Conservation (phyloP, 1,140 invertebrate genomes). For the Anagrus nilaparvatae region DNA sequence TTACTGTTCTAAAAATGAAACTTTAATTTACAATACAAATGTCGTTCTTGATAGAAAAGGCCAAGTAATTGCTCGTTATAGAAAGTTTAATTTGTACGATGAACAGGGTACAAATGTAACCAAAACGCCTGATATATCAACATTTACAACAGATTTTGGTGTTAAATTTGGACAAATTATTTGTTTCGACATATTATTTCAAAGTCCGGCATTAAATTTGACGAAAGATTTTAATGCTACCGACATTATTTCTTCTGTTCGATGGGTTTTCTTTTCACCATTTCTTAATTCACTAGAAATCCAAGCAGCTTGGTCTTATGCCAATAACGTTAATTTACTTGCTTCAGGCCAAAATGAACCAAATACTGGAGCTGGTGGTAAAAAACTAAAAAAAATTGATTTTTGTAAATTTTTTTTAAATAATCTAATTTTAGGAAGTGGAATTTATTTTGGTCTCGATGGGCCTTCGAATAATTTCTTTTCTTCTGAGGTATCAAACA, state of each 20-base stretch:
- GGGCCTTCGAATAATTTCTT: slow-evolving; percentile 18
- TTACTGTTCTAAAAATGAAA: slow-evolving; percentile 30
- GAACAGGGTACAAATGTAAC: slow-evolving; percentile 46
- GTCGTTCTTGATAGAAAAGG: slow-evolving; percentile 60
- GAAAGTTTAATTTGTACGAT: slow-evolving; percentile 60
- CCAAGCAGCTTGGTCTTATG: slow-evolving; percentile 45
- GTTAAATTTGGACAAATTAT: slow-evolving; percentile 67
- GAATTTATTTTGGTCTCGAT: slow-evolving; percentile 39
- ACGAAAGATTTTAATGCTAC: slow-evolving; percentile 44
- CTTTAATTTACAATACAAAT: slow-evolving; percentile 60
- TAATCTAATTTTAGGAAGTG: no score
- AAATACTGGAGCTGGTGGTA: slow-evolving; percentile 31
- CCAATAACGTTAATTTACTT: slow-evolving; percentile 46
- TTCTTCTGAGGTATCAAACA: slow-evolving; percentile 10
- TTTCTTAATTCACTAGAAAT: slow-evolving; percentile 55
- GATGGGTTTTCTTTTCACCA: slow-evolving; percentile 63
- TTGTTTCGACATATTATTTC: slow-evolving; percentile 65
- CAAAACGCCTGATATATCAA: slow-evolving; percentile 33
- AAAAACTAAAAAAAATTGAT: no score
- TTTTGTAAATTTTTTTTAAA: no score
- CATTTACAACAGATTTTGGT: slow-evolving; percentile 69
- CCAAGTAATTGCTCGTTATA: slow-evolving; percentile 51
- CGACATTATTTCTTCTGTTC: slow-evolving; percentile 60
- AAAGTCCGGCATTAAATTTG: slow-evolving; percentile 47
- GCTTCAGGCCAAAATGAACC: slow-evolving; percentile 45